Conservation (phyloP, 2,113 vertebrate genomes). For the Nannospalax galili region DNA sequence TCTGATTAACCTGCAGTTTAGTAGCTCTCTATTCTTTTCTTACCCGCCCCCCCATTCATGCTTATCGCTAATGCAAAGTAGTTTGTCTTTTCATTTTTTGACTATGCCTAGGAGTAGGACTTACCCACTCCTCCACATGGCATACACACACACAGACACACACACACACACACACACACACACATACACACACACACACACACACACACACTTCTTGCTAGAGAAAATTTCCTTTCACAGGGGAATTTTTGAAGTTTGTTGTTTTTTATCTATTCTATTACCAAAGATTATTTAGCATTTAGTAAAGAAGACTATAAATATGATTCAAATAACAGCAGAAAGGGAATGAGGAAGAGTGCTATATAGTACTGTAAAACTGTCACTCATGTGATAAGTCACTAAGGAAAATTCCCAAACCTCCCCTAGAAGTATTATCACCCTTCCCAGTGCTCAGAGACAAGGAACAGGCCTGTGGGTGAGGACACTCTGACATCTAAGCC, state of each 20-base stretch:
- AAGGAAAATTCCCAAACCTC: neutral
- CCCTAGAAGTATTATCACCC: neutral
- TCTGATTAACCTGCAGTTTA: neutral
- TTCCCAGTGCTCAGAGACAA: neutral
- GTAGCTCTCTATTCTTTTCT: neutral
- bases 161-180: too few species aligned
- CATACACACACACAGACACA: neutral
- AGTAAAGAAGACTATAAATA: neutral
- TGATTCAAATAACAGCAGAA: conserved; percentile 44
- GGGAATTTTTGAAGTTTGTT: neutral
- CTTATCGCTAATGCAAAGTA: neutral
- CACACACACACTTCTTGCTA: too few species aligned
- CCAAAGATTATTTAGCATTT: neutral
- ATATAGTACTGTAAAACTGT: conserved; percentile 46
- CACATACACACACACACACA: too few species aligned
- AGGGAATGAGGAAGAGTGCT: neutral
- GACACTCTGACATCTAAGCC: neutral
- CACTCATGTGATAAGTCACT: neutral
- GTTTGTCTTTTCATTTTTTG: neutral
- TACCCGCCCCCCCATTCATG: neutral
- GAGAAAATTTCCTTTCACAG: neutral
- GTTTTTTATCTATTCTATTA: neutral
- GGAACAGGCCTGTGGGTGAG: neutral
- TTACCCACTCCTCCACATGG: neutral
- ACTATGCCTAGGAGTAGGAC: neutral